Base-by-base conservation (phyloP, 1,140 invertebrate genomes). In the Tetramorium simillimum region DNA sequence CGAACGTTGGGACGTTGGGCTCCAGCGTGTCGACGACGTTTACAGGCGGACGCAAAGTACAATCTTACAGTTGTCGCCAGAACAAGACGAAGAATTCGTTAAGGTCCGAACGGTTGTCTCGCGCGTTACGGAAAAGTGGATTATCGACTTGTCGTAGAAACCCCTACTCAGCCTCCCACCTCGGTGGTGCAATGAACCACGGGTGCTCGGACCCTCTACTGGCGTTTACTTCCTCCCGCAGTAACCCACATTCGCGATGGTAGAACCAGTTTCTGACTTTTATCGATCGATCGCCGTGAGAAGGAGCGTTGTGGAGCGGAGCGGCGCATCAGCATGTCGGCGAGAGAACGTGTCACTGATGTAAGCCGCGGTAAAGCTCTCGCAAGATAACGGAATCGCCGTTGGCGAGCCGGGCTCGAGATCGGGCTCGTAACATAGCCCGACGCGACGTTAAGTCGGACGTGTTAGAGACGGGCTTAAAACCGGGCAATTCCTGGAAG, bases 211-310 rank as follows among this genome's bases (percentile, higher is more conserved):
- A 76, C 53, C 56, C 4, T 53, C 4, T 53, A 46, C 75, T 9
- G 14, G 43, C 51, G 72, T 87, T 75, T 82, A 70, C 53, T 72
- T 85, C 81, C 33, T 81, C 69, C 81, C 58, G 58, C 51, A 21
- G 40, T 81, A 76, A 85, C 73, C 88, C 76, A 89, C 73, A 86
- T 88, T 89, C 60, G 37, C 69, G 56, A 12, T 43, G 14, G 53
- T 53, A 84, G 63, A 87, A 78, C 73, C 73, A 67, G 53, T 85
- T 72, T 60, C 69, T 86, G 85, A 88, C 82, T 88, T 86, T 60
- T 49, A 81, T 58, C 81, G 88, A 88, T 89, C 88, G 81, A 89
- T 88, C 75, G 86, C 10, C 67, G 56, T 77, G 49, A 80, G 81
- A 77, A 88, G 46, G n/a, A 76, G 10, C 77, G 51, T 49, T 43